A percentile compares a stretch with the other conserved stretches of the same genome.
These are phyloP conservation scores for Heterodera schachtii DNA, from an alignment of 1,140 invertebrate species.

Conservation along the genomic window DNA sequence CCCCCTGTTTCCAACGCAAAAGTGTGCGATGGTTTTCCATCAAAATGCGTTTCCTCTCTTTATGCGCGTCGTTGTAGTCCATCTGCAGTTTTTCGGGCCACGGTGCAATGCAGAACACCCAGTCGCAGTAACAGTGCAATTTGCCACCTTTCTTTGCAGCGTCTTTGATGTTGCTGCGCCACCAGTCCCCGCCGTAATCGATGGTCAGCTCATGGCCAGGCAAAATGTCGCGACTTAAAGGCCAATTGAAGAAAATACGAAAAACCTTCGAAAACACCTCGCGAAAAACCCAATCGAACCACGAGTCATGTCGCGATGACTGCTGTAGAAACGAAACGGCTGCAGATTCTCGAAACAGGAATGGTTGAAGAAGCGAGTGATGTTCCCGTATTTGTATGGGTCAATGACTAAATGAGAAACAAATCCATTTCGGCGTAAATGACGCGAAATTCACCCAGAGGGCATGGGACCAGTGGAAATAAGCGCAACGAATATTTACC, in stretches of 20 bases:
- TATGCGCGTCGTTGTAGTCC: constrained; percentile 10
- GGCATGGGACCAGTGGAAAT: too few relatives aligned
- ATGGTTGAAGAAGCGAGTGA: constrained; percentile 44
- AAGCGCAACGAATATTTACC: too few relatives aligned
- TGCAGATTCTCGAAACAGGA: constrained; percentile 39
- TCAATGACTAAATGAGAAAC: constrained; percentile 28
- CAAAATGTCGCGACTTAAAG: constrained; percentile 36
- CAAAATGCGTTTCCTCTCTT: constrained; percentile 14
- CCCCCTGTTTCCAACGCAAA: constrained; percentile 18
- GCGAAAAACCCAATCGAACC: constrained; percentile 35
- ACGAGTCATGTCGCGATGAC: constrained; percentile 29
- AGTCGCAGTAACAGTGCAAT: constrained; percentile 37
- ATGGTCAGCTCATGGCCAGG: constrained; percentile 44
- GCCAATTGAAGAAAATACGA: neutral
- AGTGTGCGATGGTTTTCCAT: constrained; percentile 13
- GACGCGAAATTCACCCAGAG: too few relatives aligned
- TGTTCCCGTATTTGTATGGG: constrained; percentile 38
- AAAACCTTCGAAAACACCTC: neutral
- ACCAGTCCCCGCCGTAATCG: constrained; percentile 42
- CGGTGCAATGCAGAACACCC: constrained; percentile 35
- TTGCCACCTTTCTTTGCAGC: neutral
- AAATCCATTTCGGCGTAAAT: too few relatives aligned
- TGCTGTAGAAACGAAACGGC: constrained; percentile 38
- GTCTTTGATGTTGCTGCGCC: constrained; percentile 29
- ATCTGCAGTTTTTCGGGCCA: constrained; percentile 32